phyloP scores from a whole-genome alignment of 2,888 invertebrate species.

The Schizotus pectinicornis region DNA sequence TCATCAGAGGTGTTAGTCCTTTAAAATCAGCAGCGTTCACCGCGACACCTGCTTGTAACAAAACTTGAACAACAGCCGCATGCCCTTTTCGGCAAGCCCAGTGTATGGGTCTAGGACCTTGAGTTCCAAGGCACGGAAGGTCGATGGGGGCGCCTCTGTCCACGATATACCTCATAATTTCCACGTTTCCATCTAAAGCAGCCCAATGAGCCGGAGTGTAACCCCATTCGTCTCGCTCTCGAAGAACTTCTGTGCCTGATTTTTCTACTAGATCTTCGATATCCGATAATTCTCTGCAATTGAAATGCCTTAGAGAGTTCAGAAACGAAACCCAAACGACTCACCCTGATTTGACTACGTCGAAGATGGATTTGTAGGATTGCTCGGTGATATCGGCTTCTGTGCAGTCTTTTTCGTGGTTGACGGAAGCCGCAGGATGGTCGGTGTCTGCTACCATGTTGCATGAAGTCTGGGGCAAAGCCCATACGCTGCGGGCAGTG shows the following conservation, averaged over 20 bases:
- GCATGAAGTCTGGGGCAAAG: constrained; percentile 80
- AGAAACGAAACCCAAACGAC: constrained; percentile 30
- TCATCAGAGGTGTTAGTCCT: constrained; percentile 87
- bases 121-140: constrained; percentile 84
- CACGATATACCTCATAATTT: constrained; percentile 85
- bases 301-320: not conserved
- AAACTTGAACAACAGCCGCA: constrained; percentile 81
- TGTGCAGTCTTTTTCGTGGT: constrained; percentile 60
- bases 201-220: constrained; percentile 95
- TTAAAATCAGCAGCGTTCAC: constrained; percentile 92
- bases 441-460: constrained; percentile 77
- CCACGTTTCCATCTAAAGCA: constrained; percentile 87
- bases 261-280: constrained; percentile 85
- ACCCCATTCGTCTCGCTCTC: constrained; percentile 87
- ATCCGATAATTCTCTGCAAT: constrained; percentile 77
- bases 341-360: constrained; percentile 85
- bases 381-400: constrained; percentile 59
- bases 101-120: constrained; percentile 90
- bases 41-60: constrained; percentile 81
- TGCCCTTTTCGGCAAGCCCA: constrained; percentile 95
- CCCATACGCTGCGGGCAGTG: constrained; percentile 90
- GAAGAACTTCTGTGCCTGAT: constrained; percentile 76
- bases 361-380: constrained; percentile 76
- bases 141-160: constrained; percentile 85
- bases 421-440: constrained; percentile 58